Percentiles rank a stretch among this genome's conserved stretches.
Conservation (phyloP, 1,140 invertebrate genomes). For the Hylyphantes graminicola region DNA sequence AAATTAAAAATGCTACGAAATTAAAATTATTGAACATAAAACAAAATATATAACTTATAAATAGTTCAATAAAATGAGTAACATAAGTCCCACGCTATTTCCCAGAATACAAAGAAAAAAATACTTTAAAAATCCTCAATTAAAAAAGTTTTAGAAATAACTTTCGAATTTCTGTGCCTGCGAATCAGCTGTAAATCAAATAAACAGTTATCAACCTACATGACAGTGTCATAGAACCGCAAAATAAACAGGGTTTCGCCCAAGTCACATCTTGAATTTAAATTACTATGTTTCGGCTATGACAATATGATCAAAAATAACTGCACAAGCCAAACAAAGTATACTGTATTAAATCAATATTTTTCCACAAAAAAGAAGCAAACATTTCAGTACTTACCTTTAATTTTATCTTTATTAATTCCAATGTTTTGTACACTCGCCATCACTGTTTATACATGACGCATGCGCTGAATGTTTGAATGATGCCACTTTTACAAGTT, state of each 20-base stretch:
- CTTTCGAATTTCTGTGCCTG: neutral
- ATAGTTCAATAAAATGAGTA: too few species aligned
- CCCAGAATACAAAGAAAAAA: too few species aligned
- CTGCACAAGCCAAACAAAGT: too few species aligned
- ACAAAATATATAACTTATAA: too few species aligned
- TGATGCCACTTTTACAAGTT: constrained; percentile 12
- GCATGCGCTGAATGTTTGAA: neutral
- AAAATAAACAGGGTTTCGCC: constrained; percentile 29
- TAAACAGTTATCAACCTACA: constrained; percentile 5
- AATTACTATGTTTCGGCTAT: neutral
- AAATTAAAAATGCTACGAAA: too few species aligned
- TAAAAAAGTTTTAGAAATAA: too few species aligned
- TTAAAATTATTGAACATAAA: too few species aligned
- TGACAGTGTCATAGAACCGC: constrained; percentile 31
- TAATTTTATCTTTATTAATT: constrained; percentile 4
- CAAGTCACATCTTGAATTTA: neutral
- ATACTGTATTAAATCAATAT: neutral
- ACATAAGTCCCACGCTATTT: too few species aligned
- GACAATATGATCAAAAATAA: too few species aligned
- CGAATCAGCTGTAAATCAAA: constrained; percentile 20
- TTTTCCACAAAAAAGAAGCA: neutral
- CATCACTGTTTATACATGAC: constrained; percentile 45
- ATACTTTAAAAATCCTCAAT: too few species aligned
- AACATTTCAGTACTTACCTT: constrained; percentile 12
- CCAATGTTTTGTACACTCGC: constrained; percentile 40